Evolutionary conservation across 2,113 vertebrate genomes (phyloP), one percentile per base, ranked within the genome.

Genomic region (Regulus satrapa): DNA sequence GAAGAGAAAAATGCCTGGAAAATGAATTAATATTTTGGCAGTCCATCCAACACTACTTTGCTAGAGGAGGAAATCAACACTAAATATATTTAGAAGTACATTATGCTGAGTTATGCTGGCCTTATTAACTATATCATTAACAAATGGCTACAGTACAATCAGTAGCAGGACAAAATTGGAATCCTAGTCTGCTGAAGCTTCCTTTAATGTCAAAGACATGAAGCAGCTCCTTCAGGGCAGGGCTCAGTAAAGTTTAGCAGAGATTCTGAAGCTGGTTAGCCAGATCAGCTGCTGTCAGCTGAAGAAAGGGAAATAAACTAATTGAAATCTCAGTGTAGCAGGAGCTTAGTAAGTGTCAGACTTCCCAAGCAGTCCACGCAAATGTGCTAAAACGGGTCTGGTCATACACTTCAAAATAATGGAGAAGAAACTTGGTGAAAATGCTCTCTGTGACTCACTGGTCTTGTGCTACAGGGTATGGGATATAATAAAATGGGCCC

Each of bases 21-120:
- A 94, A 92, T 1, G 3, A 93, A 92, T 84, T 75, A 84, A 43
- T 61, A 48, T 84, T 93, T 91, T 94, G 89, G 89, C 16, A 10
- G 51, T 74, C 85, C 3, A 5, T 85, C 93, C 77, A 71, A 49
- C 8, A 1, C 48, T 74, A 87, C 80, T 92, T 89, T 54, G 38
- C 82, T 87, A 51, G 85, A 84, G 69, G 64, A 94, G 59, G 85
- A 94, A 93, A 97, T 96, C 90, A 91, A 73, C 95, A 91, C 43
- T 85, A 95, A 88, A 89, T 93, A 80, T 55, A 79, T 83, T 93
- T 85, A 94, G 92, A 86, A 94, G 67, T 74, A 75, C 58, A 79
- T 95, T 89, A 93, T 87, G 68, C 73, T 69, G 76, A 95, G 69
- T 91, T 96, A 90, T 84, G 84, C 73, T 85, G 87, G 95, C 93